phyloP scores from a whole-genome alignment of 2,888 invertebrate genomes.

The Heliconius cydno region DNA sequence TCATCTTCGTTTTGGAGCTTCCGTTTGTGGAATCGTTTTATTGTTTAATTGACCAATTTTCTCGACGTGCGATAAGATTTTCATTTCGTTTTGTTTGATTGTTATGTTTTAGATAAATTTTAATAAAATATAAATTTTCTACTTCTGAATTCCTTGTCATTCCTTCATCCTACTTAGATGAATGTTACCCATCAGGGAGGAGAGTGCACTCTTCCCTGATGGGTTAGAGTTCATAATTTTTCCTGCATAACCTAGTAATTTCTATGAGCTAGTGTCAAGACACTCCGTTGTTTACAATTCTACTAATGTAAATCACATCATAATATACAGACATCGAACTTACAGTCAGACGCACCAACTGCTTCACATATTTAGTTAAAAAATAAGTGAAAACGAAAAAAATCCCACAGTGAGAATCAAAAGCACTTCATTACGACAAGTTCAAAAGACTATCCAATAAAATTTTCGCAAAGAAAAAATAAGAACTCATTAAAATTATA shows the following conservation, averaged over 20 bases:
- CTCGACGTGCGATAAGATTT: conserved; percentile 2
- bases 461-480: conserved; percentile 4
- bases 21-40: not conserved
- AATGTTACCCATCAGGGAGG: too few relatives aligned
- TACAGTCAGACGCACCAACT: not conserved
- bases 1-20: conserved; percentile 9
- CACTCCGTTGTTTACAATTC: too few relatives aligned
- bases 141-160: too few relatives aligned
- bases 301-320: too few relatives aligned
- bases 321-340: too few relatives aligned
- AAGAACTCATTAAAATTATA: conserved; percentile 22
- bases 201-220: too few relatives aligned
- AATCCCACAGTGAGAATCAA: not conserved
- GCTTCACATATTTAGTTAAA: not conserved
- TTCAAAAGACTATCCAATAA: conserved; percentile 13
- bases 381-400: not conserved
- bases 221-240: too few relatives aligned
- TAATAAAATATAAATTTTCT: not conserved
- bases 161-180: too few relatives aligned
- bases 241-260: too few relatives aligned
- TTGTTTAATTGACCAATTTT: conserved; percentile 10
- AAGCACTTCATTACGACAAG: conserved; percentile 16
- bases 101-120: not conserved
- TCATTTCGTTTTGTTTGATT: not conserved
- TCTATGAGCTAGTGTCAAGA: too few relatives aligned